Conservation (phyloP, 2,797 vertebrate genomes). For the Gymnopithys bicolor region DNA sequence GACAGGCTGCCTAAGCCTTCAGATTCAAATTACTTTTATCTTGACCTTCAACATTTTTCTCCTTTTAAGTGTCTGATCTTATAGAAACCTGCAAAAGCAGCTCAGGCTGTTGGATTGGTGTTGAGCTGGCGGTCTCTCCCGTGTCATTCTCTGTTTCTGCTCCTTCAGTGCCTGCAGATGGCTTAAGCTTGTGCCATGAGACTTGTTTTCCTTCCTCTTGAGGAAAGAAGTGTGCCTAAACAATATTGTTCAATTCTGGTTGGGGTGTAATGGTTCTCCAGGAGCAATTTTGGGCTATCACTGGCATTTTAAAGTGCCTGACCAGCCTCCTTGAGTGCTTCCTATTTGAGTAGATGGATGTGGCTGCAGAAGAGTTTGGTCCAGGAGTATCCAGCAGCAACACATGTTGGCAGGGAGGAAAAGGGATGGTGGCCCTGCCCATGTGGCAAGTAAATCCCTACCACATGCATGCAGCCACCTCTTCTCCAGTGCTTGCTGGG, state of each 20-base stretch:
- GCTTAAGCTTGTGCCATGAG: neutral
- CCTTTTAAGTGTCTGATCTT: neutral
- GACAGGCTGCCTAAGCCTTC: neutral
- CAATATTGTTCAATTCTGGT: neutral
- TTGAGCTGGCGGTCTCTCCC: neutral
- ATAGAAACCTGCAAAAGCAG: neutral
- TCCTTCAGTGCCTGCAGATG: neutral
- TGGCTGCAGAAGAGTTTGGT: neutral
- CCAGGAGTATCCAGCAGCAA: neutral
- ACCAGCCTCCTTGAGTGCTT: neutral
- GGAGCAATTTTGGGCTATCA: neutral
- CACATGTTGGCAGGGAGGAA: neutral
- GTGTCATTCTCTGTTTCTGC: neutral
- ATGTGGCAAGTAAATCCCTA: neutral
- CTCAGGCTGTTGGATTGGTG: neutral
- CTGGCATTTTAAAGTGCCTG: neutral
- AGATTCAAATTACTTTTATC: neutral
- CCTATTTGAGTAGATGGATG: neutral
- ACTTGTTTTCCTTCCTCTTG: neutral
- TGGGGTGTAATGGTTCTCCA: neutral
- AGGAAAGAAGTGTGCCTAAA: neutral
- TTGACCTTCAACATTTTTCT: constrained; percentile 12
- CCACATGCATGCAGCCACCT: neutral
- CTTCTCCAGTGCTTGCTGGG: neutral
- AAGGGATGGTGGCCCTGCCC: neutral